Base-by-base conservation (phyloP, 2,888 invertebrate genomes). In the Plutella xylostella region DNA sequence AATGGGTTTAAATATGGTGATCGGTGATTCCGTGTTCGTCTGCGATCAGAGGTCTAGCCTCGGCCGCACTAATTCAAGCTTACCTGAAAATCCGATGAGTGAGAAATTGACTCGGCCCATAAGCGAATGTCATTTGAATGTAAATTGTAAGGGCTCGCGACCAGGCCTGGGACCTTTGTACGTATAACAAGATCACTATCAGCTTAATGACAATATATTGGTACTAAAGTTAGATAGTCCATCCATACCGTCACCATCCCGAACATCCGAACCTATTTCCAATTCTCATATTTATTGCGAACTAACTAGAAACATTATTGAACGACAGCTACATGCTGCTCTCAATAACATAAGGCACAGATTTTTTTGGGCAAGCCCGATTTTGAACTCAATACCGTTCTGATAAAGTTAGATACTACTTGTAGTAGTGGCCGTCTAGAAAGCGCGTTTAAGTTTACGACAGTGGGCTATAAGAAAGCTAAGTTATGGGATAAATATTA, bases 121-220 rank as follows among this genome's bases (percentile, higher is more conserved):
- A 73, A 76, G 76, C 75, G 65, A 77, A 70, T 78, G 77, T 76
- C 72, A 80, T 82, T 82, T 77, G 75, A 79, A 83, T 82, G 75
- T 82, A 82, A 79, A 80, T 80, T 73, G 78, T 79, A 70, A 66
- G 72, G 45, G 45, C 45, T 7, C 44, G 45, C 43, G 54, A 49
- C 65, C 67, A 59, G 60, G 59, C 58, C 65, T 59, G 63, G 60
- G 69, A 72, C 75, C 74, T 78, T 82, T 80, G 82, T 82, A 78
- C 77, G 74, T 82, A 79, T 79, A 80, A 82, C 83, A 82, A 82
- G 83, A 82, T 82, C 80, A 82, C 80, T 82, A 82, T 83, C 83
- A 74, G 73, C 78, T 78, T 83, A 82, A 83, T 83, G 82, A 83
- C 83, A 82, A 83, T 82, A 83, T 83, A 83, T 83, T 82, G 83